Evolutionary conservation across 2,797 vertebrate species (phyloP).

Genomic region (Gallirallus australis): DNA sequence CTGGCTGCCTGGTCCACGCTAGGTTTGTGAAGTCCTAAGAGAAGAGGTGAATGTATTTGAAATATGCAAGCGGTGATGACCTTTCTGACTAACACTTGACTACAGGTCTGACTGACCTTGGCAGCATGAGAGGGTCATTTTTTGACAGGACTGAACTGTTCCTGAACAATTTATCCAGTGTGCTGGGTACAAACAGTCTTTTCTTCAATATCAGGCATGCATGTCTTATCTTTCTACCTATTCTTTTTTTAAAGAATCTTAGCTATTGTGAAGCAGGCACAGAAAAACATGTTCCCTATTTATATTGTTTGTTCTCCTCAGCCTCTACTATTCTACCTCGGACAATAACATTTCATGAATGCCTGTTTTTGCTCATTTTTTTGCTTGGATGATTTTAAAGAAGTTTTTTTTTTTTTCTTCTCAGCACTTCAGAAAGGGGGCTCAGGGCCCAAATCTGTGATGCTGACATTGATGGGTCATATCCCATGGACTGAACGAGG

Average conservation of each 20-base stretch:
- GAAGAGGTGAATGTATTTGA: not conserved
- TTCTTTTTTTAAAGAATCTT: conserved; percentile 68
- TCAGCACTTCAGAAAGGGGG: not conserved
- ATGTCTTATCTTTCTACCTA: conserved; percentile 74
- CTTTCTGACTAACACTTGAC: conserved; percentile 3
- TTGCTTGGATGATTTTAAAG: conserved; percentile 23
- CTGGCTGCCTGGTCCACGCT: not conserved
- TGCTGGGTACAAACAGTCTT: conserved; percentile 76
- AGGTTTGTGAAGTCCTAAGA: conserved; percentile 11
- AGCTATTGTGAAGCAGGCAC: conserved; percentile 65
- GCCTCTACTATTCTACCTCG: conserved; percentile 14
- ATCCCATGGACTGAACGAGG: not conserved
- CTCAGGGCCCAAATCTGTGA: not conserved
- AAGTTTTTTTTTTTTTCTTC: not conserved
- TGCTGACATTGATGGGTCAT: not conserved
- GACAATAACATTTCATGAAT: conserved; percentile 60
- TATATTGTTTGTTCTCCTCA: conserved; percentile 45
- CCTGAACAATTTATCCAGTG: conserved; percentile 74
- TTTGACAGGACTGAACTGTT: conserved; percentile 77
- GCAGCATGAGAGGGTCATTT: conserved; percentile 66
- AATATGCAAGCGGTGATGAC: not conserved
- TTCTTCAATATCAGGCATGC: conserved; percentile 72
- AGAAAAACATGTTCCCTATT: conserved; percentile 53
- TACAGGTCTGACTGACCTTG: conserved; percentile 69
- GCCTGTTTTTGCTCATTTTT: not conserved